Base-by-base conservation (phyloP, 2,113 vertebrate genomes). In the Pachyramphus minor region DNA sequence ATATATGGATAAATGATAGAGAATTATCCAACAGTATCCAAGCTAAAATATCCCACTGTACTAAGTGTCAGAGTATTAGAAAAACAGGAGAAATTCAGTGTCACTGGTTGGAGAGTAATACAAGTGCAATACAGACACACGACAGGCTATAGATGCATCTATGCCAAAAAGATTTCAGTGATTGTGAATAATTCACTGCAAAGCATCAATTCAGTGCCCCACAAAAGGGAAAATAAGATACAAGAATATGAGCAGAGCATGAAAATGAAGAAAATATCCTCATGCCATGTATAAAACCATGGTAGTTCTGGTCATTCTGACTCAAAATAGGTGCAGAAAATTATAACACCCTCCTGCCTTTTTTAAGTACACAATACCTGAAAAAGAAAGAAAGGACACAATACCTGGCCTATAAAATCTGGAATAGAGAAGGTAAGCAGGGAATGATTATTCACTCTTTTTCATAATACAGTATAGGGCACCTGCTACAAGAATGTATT, bases 141-240 rank as follows among this genome's bases (percentile, higher is more conserved):
- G n/a, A 73, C 3, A 42, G 69, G 39, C 49, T 79, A n/a, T 20
- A 62, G 71, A 37, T 33, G 45, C 31, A 62, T n/a, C 72, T 66
- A 23, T 88, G 42, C 25, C 75, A 77, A 44, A 78, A 90, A 86
- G 50, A 80, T 71, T 59, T 71, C 47, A 33, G 33, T 77, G 83
- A 86, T 6, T 86, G 67, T 53, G 74, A 92, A 62, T 95, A 87
- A 87, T 85, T 94, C 58, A 59, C 82, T 62, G 42, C 39, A 86
- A 94, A 87, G 41, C 59, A 88, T 44, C 55, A 47, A 42, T 94
- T 90, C 85, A 80, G 25, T 50, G 50, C 47, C 60, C 42, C 71
- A 90, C 58, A 93, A 80, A 93, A 92, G 59, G 75, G 39, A 93
- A 94, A 92, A 90, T 69, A 94, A 87, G 63, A n/a, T 71, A 75